Evolutionary conservation across 2,888 invertebrate species (phyloP).

Genomic region (Scaptomyza polygonia): DNA sequence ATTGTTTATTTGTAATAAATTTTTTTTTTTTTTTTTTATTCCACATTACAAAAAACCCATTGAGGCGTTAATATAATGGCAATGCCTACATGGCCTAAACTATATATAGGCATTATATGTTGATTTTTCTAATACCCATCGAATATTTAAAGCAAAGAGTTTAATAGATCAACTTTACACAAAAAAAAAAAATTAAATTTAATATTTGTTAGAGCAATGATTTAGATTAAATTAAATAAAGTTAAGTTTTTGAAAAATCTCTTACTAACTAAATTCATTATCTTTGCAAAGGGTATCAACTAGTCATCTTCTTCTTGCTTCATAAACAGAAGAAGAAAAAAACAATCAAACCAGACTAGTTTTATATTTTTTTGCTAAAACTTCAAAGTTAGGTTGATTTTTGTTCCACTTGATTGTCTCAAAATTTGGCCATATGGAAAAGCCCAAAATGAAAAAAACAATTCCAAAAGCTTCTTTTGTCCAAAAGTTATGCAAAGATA

Average conservation of each 20-base stretch:
- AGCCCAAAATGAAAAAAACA: slow-evolving; percentile 12
- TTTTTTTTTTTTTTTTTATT: background rate
- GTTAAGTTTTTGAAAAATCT: too few relatives aligned
- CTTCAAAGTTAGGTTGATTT: slow-evolving; percentile 31
- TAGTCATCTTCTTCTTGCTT: slow-evolving; percentile 8
- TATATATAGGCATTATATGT: slow-evolving; percentile 45
- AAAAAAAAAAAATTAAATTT: too few relatives aligned
- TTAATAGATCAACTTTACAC: too few relatives aligned
- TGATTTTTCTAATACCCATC: slow-evolving; percentile 9
- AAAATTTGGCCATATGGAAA: slow-evolving; percentile 44
- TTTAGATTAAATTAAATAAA: too few relatives aligned
- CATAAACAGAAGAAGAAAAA: too few relatives aligned
- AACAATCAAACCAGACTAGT: background rate
- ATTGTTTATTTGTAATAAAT: slow-evolving; percentile 18
- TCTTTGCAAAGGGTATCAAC: slow-evolving; percentile 11
- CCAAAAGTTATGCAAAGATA: slow-evolving; percentile 41
- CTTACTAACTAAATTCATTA: too few relatives aligned
- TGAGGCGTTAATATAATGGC: slow-evolving; percentile 45
- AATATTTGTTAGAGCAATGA: too few relatives aligned
- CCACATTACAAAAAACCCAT: slow-evolving; percentile 24
- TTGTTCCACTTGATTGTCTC: slow-evolving; percentile 47
- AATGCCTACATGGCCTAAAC: slow-evolving; percentile 36
- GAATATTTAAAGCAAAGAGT: background rate
- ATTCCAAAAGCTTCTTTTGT: slow-evolving; percentile 36
- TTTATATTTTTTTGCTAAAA: slow-evolving; percentile 23